These are phyloP conservation scores for Mesoclemmys tuberculata DNA, from an alignment of 2,113 vertebrate species.

Conservation along the genomic window DNA sequence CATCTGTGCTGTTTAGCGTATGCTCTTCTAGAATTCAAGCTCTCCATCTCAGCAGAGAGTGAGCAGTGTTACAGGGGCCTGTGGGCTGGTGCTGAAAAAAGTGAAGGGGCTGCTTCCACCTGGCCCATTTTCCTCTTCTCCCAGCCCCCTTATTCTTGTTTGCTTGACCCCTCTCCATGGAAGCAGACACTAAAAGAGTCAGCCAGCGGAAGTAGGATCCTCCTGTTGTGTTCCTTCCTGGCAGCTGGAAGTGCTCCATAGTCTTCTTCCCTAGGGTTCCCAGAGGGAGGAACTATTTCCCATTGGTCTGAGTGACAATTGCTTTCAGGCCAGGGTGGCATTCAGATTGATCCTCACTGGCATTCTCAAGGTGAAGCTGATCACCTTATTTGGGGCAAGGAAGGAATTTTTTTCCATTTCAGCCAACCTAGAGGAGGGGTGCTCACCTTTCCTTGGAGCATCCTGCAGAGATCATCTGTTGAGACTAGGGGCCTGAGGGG, in stretches of 20 bases:
- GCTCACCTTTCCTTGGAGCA: neutral
- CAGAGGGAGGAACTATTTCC: constrained; percentile 16
- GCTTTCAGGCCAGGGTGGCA: neutral
- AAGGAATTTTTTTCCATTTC: neutral
- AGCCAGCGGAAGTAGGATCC: neutral
- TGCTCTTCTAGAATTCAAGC: neutral
- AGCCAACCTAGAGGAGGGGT: neutral
- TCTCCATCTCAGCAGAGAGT: neutral
- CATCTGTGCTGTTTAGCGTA: too few relatives aligned
- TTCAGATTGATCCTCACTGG: constrained; percentile 6
- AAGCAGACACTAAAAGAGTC: neutral
- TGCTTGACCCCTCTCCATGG: neutral
- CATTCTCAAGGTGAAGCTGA: constrained; percentile 36
- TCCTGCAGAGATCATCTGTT: neutral
- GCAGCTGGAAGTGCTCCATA: constrained; percentile 4
- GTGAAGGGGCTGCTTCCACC: neutral
- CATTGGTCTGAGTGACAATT: neutral
- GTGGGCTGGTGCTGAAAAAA: neutral
- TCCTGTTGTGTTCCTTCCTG: neutral
- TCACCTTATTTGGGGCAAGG: constrained; percentile 21
- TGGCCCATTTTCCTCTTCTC: neutral
- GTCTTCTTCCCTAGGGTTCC: neutral
- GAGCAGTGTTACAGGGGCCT: neutral
- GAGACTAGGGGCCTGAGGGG: neutral
- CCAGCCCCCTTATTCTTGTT: neutral